Evolutionary conservation across 2,888 invertebrate species (phyloP).

Genomic region (Dyspetes luteomarginatus): DNA sequence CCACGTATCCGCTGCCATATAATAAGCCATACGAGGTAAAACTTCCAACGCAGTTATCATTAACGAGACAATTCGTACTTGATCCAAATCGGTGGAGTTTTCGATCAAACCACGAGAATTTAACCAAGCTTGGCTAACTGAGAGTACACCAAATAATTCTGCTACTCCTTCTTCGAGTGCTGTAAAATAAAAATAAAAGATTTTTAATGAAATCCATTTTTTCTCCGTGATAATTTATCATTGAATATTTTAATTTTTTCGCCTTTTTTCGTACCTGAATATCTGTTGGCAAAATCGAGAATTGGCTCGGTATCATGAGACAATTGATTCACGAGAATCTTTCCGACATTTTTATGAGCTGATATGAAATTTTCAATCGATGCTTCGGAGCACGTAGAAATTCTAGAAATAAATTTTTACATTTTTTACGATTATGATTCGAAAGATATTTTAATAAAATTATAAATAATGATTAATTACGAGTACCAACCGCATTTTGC

Average conservation of each 20-base stretch:
- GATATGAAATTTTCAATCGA: slow-evolving; percentile 76
- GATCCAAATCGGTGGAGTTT: slow-evolving; percentile 68
- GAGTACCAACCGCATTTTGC: slow-evolving; percentile 72
- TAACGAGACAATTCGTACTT: slow-evolving; percentile 73
- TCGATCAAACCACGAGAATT: slow-evolving; percentile 69
- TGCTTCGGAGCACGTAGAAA: slow-evolving; percentile 78
- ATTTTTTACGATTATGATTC: not conserved
- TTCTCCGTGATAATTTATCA: not conserved
- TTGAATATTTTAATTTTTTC: not conserved
- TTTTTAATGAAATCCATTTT: not conserved
- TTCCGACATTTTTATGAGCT: slow-evolving; percentile 78
- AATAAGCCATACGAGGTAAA: slow-evolving; percentile 79
- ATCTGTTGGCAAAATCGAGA: slow-evolving; percentile 77
- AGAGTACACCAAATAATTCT: slow-evolving; percentile 78
- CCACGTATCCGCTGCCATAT: slow-evolving; percentile 77
- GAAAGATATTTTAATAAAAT: not conserved
- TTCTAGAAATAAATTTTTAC: slow-evolving; percentile 65
- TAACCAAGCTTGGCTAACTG: slow-evolving; percentile 78
- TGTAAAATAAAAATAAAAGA: slow-evolving; percentile 54
- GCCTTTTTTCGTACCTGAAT: slow-evolving; percentile 72
- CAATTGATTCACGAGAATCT: slow-evolving; percentile 76
- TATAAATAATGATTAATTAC: not conserved
- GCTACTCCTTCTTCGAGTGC: slow-evolving; percentile 77
- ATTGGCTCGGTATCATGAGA: slow-evolving; percentile 72
- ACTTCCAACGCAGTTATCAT: slow-evolving; percentile 79